Evolutionary conservation across 2,888 invertebrate species (phyloP).

Genomic region (Dorcus parallelipipedus): DNA sequence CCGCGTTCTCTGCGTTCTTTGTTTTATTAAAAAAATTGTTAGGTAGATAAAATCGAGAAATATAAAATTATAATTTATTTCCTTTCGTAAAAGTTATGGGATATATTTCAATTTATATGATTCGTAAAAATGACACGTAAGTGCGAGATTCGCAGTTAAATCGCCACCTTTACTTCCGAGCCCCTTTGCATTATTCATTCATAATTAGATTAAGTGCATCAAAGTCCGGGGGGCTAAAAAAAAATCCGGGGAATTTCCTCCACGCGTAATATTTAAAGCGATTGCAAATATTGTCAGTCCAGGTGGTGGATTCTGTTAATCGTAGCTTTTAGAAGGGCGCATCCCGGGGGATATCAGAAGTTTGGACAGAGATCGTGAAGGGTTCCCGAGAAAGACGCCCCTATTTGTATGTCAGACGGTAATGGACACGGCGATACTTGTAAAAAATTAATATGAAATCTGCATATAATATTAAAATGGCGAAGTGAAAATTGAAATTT

Average conservation of each 20-base stretch:
- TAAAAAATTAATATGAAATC: conserved; percentile 1
- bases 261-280: conserved; percentile 12
- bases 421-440: neutral
- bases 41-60: too few species aligned
- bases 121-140: conserved; percentile 21
- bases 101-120: conserved; percentile 22
- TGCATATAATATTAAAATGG: conserved; percentile 19
- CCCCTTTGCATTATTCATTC: conserved; percentile 26
- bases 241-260: neutral
- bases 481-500: conserved; percentile 29
- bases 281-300: conserved; percentile 24
- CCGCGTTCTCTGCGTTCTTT: too few species aligned
- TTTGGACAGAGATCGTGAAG: conserved; percentile 18
- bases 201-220: conserved; percentile 23
- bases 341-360: conserved; percentile 21
- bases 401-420: neutral
- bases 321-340: conserved; percentile 22
- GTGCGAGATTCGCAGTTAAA: conserved; percentile 23
- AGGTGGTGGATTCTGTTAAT: conserved; percentile 22
- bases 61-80: too few species aligned
- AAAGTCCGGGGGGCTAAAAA: neutral
- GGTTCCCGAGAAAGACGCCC: conserved; percentile 7
- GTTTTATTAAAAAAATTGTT: too few species aligned
- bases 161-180: conserved; percentile 25
- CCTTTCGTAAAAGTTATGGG: conserved; percentile 18